A percentile compares a stretch with the other conserved stretches of the same genome.
Evolutionary conservation across 2,797 vertebrate genomes (phyloP).

Genomic region (Mus minutoides): DNA sequence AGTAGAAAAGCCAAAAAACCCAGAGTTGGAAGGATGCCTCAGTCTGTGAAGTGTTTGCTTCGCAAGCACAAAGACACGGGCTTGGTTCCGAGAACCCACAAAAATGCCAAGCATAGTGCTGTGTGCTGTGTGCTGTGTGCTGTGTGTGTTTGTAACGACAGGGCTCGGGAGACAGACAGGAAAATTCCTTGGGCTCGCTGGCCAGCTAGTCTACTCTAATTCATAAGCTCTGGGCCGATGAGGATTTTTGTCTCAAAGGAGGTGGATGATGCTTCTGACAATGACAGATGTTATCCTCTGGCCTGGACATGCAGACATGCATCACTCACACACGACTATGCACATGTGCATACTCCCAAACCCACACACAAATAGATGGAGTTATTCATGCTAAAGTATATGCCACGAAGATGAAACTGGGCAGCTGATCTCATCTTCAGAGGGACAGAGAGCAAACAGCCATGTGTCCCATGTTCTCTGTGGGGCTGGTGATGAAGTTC

Average conservation of each 20-base stretch:
- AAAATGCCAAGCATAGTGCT: neutral
- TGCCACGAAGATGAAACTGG: neutral
- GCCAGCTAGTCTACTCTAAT: neutral
- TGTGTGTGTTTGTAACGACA: neutral
- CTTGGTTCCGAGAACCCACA: neutral
- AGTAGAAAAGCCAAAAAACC: neutral
- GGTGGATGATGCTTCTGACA: no score
- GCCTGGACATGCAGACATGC: no score
- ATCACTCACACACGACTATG: neutral
- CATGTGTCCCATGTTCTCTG: neutral
- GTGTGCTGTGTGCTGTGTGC: no score
- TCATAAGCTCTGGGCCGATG: neutral
- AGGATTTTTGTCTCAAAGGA: neutral
- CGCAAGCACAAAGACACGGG: neutral
- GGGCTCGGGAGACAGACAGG: neutral
- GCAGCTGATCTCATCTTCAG: neutral
- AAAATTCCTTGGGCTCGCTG: neutral
- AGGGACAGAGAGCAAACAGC: neutral
- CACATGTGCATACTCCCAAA: neutral
- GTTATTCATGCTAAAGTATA: neutral
- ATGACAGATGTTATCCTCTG: neutral
- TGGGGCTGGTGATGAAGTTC: neutral
- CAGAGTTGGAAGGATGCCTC: neutral
- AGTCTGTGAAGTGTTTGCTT: neutral
- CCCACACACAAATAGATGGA: no score